Evolutionary conservation across 2,797 vertebrate genomes (phyloP).

Genomic region (Stomatorhinus walkeri): DNA sequence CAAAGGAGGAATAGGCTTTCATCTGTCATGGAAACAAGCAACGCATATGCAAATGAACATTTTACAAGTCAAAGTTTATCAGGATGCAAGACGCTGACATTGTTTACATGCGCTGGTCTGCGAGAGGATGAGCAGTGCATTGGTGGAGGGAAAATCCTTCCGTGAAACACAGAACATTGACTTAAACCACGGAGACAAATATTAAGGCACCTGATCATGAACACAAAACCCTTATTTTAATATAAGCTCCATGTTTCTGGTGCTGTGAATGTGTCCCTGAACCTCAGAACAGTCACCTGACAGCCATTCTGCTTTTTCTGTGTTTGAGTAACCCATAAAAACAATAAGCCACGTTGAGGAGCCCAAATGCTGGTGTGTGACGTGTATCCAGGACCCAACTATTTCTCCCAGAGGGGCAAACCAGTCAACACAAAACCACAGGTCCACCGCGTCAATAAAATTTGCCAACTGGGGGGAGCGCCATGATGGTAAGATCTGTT

Average conservation of each 20-base stretch:
- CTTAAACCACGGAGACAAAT: background rate
- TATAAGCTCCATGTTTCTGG: background rate
- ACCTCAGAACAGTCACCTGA: background rate
- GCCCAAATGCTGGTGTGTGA: background rate
- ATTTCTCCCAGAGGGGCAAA: background rate
- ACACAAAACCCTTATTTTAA: background rate
- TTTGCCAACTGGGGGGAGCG: background rate
- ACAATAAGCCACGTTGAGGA: background rate
- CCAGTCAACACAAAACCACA: background rate
- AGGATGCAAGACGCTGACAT: background rate
- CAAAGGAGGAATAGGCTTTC: background rate
- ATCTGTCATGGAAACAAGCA: conserved; percentile 16
- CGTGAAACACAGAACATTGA: background rate
- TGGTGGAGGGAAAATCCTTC: background rate
- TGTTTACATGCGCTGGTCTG: background rate
- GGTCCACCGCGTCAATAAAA: background rate
- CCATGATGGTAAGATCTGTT: background rate
- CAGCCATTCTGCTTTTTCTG: background rate
- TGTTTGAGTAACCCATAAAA: background rate
- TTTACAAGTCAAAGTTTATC: conserved; percentile 35
- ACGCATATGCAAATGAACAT: conserved; percentile 31
- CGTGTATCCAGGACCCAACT: background rate
- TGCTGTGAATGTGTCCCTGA: background rate
- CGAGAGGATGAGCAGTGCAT: background rate
- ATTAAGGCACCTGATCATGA: background rate